Conservation (phyloP, 2,113 vertebrate genomes). For the Caracal caracal region DNA sequence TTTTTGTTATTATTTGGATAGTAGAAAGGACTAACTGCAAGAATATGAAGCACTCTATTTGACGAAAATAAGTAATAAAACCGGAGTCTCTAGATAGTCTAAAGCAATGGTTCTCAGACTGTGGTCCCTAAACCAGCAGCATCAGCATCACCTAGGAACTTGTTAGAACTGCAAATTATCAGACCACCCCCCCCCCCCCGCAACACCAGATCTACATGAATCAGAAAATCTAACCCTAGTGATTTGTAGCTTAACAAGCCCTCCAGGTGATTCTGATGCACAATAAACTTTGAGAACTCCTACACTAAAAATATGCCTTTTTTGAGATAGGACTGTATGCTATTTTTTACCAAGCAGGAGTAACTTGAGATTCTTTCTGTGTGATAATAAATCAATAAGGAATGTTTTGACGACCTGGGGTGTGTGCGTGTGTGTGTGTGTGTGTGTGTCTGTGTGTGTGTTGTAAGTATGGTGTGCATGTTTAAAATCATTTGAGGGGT, state of each 20-base stretch:
- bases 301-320: background rate
- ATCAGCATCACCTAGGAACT: background rate
- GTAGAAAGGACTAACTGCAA: background rate
- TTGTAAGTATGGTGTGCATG: background rate
- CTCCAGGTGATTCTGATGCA: background rate
- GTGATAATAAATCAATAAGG: background rate
- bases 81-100: background rate
- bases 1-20: background rate
- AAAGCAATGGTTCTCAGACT: background rate
- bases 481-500: background rate
- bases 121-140: background rate
- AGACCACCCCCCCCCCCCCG: rapidly evolving
- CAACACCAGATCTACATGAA: background rate
- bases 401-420: background rate
- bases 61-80: background rate
- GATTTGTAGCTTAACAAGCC: background rate
- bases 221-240: background rate
- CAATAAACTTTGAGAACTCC: background rate
- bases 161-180: background rate
- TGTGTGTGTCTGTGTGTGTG: background rate
- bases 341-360: background rate
- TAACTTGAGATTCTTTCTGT: conserved; percentile 20
- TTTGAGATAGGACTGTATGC: background rate
- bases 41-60: background rate
- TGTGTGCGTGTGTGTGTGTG: background rate